Base-by-base conservation (phyloP, 2,113 vertebrate genomes). In the Oryzias melastigma region DNA sequence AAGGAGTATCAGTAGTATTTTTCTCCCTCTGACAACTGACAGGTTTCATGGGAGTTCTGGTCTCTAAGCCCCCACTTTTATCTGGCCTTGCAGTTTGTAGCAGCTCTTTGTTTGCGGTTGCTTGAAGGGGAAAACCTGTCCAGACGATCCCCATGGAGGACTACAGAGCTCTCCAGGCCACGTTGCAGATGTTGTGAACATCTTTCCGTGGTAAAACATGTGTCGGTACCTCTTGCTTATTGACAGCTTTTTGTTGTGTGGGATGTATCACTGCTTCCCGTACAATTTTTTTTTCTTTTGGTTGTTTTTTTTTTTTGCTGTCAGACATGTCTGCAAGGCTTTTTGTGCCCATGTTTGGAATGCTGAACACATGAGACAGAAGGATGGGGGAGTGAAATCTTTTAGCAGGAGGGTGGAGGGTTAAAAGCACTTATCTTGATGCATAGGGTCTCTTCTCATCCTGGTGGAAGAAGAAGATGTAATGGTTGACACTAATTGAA, bases 361-460 rank as follows among this genome's bases (percentile, higher is more conserved):
- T 68, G 52, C 27, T n/a, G 40, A 35, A 61, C 51, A 63, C 58
- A 65, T 35, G 46, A 65, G 52, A 27, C 47, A 46, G 44, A 58
- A 19, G 16, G 63, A 56, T 27, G 35, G 61, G 19, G 19, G 35
- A 35, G 60, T 56, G 54, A 57, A 69, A 68, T 45, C 43, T 51
- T 63, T 52, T 62, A 66, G 14, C 53, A 14, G 29, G 52, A 35
- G 76, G 68, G 49, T 63, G 73, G 57, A 82, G 66, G 77, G 81
- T 68, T 87, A 75, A 80, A 87, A 85, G 85, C 84, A 85, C 75
- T 88, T 84, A 78, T 49, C 69, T 76, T 86, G 81, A 88, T 87
- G 68, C 73, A 85, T 85, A 68, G 52, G 79, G 65, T 67, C 64
- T 72, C 48, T 47, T 73, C 58, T 67, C 84, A 81, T 68, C 75